Base-by-base conservation (phyloP, 2,113 vertebrate genomes). In the Bubalus kerabau region DNA sequence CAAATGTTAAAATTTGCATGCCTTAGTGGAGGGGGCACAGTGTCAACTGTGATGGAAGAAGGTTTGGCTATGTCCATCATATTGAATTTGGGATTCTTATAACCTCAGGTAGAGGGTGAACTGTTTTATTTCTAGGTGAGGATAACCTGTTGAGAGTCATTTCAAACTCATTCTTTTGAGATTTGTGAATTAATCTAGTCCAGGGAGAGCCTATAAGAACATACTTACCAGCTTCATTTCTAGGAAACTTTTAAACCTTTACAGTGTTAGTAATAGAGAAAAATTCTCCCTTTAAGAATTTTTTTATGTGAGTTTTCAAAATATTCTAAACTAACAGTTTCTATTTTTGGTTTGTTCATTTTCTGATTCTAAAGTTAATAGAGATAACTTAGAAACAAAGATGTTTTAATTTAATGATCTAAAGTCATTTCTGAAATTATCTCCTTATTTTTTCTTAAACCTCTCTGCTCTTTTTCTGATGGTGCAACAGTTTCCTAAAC, bases 291-390 rank as follows among this genome's bases (percentile, higher is more conserved):
- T 83, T 71, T 46, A 87, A 71, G 52, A 64, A n/a, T 23, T 64
- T 71, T 71, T 76, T 71, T 59, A 57, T 64, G 19, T 50, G 87
- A 26, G 5, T 84, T 96, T 95, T 94, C 64, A 90, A 76, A 26
- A 71, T 90, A 92, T 93, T 89, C 19, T 59, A 81, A 50, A 87
- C 57, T 57, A 71, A 56, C 30, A 85, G 54, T 83, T 97, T 96
- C 78, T 92, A 62, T 94, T 97, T 95, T 84, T 90, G 71, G n/a
- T 54, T 89, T 97, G 57, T 87, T 95, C 93, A 95, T 97, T 96
- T 94, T 91, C n/a, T 86, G 59, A 87, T 84, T 97, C 92, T 54
- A 40, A 48, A 90, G 71, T 95, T 97, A 94, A 96, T 96, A 95
- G 67, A 74, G 26, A 84, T 86, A 95, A 57, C 43, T 67, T 40